A percentile compares a stretch with the other conserved stretches of the same genome.
Conservation (phyloP, 2,113 vertebrate species). For the Erpornis zantholeuca region DNA sequence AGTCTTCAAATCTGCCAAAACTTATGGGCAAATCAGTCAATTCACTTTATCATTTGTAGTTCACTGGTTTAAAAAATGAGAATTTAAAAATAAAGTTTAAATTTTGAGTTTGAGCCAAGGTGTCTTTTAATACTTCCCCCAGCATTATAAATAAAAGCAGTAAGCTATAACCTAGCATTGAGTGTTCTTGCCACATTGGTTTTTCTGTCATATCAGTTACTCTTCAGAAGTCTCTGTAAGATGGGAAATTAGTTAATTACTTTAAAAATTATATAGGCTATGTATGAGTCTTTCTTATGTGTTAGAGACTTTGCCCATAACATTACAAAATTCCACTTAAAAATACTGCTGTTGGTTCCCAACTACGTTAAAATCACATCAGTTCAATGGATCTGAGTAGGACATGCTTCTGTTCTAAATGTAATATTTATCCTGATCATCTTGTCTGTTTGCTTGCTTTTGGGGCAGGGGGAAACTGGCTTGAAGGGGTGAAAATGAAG, state of each 20-base stretch:
- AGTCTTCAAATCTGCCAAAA: not conserved
- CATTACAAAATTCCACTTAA: not conserved
- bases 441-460: not conserved
- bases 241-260: not conserved
- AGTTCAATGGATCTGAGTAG: not conserved
- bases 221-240: not conserved
- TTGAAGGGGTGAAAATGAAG: not conserved
- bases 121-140: not conserved
- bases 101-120: not conserved
- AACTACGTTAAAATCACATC: not conserved
- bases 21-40: not conserved
- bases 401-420: not conserved
- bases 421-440: not conserved
- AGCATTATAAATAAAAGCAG: not conserved
- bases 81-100: not conserved
- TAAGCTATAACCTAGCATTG: not conserved
- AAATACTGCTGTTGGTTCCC: not conserved
- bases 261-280: not conserved
- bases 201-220: not conserved
- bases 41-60: not conserved
- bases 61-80: not conserved
- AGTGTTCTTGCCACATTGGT: not conserved
- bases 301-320: not conserved
- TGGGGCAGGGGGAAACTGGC: not conserved
- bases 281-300: not conserved